These are phyloP conservation scores for Trididemnum miniatum DNA, from an alignment of 23 tunicate species.

Conservation along the genomic window DNA sequence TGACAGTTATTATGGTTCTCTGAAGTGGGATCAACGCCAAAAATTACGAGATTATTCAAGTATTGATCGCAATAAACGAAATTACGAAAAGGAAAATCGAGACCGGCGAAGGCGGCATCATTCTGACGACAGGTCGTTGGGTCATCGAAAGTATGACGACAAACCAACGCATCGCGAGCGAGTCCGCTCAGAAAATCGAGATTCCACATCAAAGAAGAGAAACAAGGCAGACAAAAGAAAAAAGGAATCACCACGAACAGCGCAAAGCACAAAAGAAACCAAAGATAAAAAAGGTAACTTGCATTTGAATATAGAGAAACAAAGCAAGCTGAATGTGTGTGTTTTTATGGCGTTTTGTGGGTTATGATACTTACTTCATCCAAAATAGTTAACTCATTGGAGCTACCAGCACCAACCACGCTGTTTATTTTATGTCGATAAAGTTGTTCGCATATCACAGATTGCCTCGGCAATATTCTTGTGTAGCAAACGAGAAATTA, in stretches of 20 bases:
- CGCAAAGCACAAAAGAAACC: background rate
- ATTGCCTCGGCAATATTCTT: too few species aligned
- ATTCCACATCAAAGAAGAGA: background rate
- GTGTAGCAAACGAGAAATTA: too few species aligned
- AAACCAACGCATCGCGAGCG: background rate
- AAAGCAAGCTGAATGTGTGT: too few species aligned
- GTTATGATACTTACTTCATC: too few species aligned
- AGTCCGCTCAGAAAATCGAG: background rate
- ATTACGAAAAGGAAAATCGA: conserved; percentile 4
- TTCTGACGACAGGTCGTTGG: background rate
- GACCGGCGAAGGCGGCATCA: background rate
- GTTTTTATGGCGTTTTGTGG: too few species aligned
- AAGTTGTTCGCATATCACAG: too few species aligned
- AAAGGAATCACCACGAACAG: background rate
- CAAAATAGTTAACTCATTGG: too few species aligned
- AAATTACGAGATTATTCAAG: background rate
- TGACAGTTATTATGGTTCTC: background rate
- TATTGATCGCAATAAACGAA: background rate
- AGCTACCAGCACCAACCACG: too few species aligned
- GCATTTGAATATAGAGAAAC: too few species aligned
- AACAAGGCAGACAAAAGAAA: background rate
- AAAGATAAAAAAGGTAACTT: background rate
- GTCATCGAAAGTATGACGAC: background rate
- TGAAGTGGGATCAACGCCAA: background rate
- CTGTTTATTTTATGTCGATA: too few species aligned